Evolutionary conservation across 2,888 invertebrate species (phyloP).

Genomic region (Rhagium mordax): DNA sequence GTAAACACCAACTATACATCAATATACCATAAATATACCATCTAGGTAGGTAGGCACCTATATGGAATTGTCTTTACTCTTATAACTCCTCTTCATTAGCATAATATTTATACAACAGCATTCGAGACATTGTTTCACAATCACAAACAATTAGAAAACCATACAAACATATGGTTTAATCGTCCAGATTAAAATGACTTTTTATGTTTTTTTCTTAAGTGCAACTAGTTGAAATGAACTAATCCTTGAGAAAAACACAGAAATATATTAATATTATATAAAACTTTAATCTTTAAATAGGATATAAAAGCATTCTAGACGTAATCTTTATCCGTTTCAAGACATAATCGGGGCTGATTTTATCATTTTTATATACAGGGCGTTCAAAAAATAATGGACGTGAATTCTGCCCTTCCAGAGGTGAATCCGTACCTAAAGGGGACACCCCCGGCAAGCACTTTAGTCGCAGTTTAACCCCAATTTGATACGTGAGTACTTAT

Average conservation of each 20-base stretch:
- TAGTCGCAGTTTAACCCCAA: too few species aligned
- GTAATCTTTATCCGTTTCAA: not conserved
- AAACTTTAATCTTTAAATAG: not conserved
- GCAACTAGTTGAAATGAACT: not conserved
- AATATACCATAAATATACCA: conserved; percentile 15
- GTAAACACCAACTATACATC: conserved; percentile 32
- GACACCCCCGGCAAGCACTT: too few species aligned
- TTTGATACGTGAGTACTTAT: too few species aligned
- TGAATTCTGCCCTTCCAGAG: too few species aligned
- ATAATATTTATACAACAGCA: conserved; percentile 8
- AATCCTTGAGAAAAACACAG: not conserved
- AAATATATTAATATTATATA: not conserved
- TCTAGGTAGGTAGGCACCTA: conserved; percentile 6
- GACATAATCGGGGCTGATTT: not conserved
- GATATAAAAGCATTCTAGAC: not conserved
- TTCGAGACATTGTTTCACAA: conserved; percentile 7
- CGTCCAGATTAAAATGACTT: not conserved
- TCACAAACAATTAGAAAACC: conserved; percentile 9
- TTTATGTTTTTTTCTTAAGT: not conserved
- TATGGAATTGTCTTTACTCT: conserved; percentile 19
- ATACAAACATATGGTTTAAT: conserved; percentile 10
- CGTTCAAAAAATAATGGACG: too few species aligned
- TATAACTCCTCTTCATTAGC: conserved; percentile 19
- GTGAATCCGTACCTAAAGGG: too few species aligned
- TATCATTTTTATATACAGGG: too few species aligned